Conservation (phyloP, 2,888 invertebrate genomes). For the Asteroscopus sphinx region DNA sequence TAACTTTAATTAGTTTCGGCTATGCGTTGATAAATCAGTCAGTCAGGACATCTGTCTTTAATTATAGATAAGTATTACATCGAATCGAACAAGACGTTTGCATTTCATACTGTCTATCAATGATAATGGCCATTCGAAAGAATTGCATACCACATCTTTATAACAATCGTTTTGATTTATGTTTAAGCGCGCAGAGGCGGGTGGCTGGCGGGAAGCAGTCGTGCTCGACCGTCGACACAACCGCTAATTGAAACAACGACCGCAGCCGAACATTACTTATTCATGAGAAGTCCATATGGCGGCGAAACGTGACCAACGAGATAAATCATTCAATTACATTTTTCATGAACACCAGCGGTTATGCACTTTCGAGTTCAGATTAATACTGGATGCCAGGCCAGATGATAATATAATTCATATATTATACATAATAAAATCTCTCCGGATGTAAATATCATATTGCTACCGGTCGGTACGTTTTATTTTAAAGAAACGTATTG, state of each 20-base stretch:
- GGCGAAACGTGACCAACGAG: constrained; percentile 85
- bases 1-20: no score
- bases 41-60: no score
- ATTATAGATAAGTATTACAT: no score
- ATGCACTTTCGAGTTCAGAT: constrained; percentile 58
- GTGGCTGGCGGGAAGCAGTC: constrained; percentile 71
- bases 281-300: constrained; percentile 89
- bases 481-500: constrained; percentile 11
- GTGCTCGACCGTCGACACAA: constrained; percentile 82
- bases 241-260: constrained; percentile 90
- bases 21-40: no score
- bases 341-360: constrained; percentile 78
- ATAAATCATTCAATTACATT: constrained; percentile 88
- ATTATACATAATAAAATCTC: constrained; percentile 53
- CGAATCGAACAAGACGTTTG: background rate
- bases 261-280: constrained; percentile 87
- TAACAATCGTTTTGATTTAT: constrained; percentile 61
- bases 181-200: constrained; percentile 50
- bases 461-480: constrained; percentile 24
- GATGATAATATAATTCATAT: constrained; percentile 59
- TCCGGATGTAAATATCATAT: constrained; percentile 49
- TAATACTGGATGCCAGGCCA: constrained; percentile 58
- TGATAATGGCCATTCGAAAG: constrained; percentile 1
- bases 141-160: constrained; percentile 54
- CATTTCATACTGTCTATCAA: background rate